Evolutionary conservation across 2,113 vertebrate genomes (phyloP).

Genomic region (Hiodon alosoides): DNA sequence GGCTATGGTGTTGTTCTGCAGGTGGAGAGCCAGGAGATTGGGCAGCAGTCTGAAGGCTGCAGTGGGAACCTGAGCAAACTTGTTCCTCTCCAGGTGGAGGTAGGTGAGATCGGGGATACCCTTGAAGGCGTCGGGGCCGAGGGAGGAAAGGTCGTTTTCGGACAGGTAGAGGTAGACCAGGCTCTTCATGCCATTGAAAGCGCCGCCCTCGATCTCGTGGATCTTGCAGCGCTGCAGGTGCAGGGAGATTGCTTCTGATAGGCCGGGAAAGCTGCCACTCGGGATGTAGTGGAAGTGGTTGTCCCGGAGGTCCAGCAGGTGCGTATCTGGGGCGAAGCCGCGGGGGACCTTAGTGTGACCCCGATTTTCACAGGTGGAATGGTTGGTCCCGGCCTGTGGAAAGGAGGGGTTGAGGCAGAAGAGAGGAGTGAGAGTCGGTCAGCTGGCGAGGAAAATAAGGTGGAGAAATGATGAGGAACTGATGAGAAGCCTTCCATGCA

Average conservation of each 20-base stretch:
- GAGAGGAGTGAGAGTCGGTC: too few species aligned
- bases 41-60: slow-evolving; percentile 69
- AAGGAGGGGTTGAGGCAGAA: too few species aligned
- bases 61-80: slow-evolving; percentile 64
- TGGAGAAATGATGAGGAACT: too few species aligned
- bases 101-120: slow-evolving; percentile 74
- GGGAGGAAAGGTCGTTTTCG: slow-evolving; percentile 69
- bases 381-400: slow-evolving; percentile 57
- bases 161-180: slow-evolving; percentile 89
- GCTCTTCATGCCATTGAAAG: slow-evolving; percentile 71
- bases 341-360: slow-evolving; percentile 68
- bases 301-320: slow-evolving; percentile 73
- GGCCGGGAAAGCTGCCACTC: slow-evolving; percentile 62
- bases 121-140: slow-evolving; percentile 66
- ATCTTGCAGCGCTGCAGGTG: slow-evolving; percentile 83
- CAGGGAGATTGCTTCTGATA: slow-evolving; percentile 73
- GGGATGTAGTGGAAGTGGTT: slow-evolving; percentile 73
- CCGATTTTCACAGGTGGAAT: slow-evolving; percentile 72
- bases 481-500: neutral
- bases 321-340: slow-evolving; percentile 69
- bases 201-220: slow-evolving; percentile 57
- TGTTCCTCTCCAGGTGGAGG: slow-evolving; percentile 80
- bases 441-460: neutral
- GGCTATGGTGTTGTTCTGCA: slow-evolving; percentile 74
- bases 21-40: slow-evolving; percentile 75